phyloP scores from a whole-genome alignment of 2,113 vertebrate genomes.

The Tachysurus fulvidraco region DNA sequence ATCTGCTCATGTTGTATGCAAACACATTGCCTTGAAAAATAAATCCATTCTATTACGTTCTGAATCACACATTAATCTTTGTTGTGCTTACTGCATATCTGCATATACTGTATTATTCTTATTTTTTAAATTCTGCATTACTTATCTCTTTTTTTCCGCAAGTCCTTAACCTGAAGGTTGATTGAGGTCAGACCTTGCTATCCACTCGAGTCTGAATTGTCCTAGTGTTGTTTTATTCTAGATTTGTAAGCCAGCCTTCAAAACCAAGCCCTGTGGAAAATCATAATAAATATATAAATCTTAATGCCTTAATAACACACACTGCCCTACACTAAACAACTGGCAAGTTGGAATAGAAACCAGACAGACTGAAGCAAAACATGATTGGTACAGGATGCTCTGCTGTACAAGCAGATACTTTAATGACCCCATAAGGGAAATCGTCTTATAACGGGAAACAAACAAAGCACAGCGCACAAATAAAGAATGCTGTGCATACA shows the following conservation, averaged over 20 bases:
- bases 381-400: neutral
- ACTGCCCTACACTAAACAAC: neutral
- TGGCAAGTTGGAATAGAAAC: neutral
- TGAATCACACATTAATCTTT: neutral
- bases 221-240: neutral
- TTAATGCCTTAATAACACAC: neutral
- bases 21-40: neutral
- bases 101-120: neutral
- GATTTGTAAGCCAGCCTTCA: neutral
- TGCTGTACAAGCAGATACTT: conserved; percentile 6
- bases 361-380: conserved; percentile 9
- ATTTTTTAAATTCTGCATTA: neutral
- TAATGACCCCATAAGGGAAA: conserved; percentile 22
- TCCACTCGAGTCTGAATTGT: neutral
- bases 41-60: neutral
- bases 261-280: neutral
- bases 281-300: neutral
- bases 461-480: neutral
- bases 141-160: neutral
- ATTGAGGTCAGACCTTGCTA: neutral
- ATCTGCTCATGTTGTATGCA: neutral
- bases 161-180: neutral
- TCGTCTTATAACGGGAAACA: conserved; percentile 4
- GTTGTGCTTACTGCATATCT: neutral
- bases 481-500: neutral